Evolutionary conservation across 1,140 invertebrate genomes (phyloP), one percentile per base, ranked within the genome.

Genomic region (Chymomyza costata): DNA sequence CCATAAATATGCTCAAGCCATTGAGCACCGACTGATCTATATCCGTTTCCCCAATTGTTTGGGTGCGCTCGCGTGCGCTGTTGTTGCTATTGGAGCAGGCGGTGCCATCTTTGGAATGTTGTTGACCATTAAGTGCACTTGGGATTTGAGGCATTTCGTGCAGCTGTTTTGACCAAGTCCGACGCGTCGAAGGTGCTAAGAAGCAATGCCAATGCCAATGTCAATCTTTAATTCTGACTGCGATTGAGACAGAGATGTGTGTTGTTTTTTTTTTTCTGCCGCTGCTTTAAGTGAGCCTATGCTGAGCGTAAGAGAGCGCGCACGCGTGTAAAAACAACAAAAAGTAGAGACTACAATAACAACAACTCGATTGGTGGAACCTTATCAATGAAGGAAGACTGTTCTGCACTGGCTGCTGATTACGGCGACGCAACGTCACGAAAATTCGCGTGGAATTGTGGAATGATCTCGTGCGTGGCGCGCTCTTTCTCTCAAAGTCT

Each of bases 1-100:
- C 67, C 2, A 18, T 31, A n/a, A 55, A 49, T 39, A 59, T 37
- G 3, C 57, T 39, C 10, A 69, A 34, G 3, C 81, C 81, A 47
- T 83, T 83, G n/a, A 83, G 54, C 32, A 83, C 59, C 6, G 70
- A 78, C 39, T 82, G 81, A 64, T 83, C 74, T 58, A 83, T 81
- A 45, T 83, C 76, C 40, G 71, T 53, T 62, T 80, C 82, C 5
- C 82, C 76, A 31, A 76, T 76, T 0, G 73, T 83, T 32, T 74
- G 67, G 38, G 59, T 60, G 19, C 67, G 65, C 32, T 60, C 54
- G 8, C 60, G 49, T 18, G 50, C 51, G 15, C 41, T 34, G 50
- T 31, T 7, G 1, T 14, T 32, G 49, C 21, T 30, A 55, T 60
- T 37, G 46, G 39, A 14, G 32, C 45, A 39, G 44, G 32, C 21